Evolutionary conservation across 2,888 invertebrate species (phyloP), one percentile per base, ranked within the genome.

Genomic region (Agriopis leucophaearia): DNA sequence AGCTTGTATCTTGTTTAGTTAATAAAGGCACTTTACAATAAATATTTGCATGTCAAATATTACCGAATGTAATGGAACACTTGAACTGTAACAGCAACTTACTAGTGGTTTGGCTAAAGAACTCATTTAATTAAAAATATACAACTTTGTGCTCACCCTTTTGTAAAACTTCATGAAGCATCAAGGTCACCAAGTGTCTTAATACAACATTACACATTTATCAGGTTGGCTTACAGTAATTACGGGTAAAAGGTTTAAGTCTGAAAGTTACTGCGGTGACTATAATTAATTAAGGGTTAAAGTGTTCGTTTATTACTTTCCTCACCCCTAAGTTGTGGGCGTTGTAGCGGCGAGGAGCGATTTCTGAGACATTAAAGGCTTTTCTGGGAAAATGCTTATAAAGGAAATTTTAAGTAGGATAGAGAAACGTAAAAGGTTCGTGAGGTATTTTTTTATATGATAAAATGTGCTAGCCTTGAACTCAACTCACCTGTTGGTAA

Each of bases 221-320:
- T 62, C 66, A 66, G 62, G 16, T 8, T 12, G 44, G 61, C 66
- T 57, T 56, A 61, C 27, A 67, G 57, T 50, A 68, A 68, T 68
- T 68, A 68, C 36, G 48, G 51, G 50, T 44, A 63, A 68, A 68
- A 64, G 68, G 64, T 64, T 69, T 62, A 65, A 57, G 58, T 40
- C 58, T 62, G 35, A 38, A 66, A 59, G 61, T 71, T 51, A 66
- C 67, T 71, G 66, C 66, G 62, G 64, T 55, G 59, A 54, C 63
- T 52, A 63, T 73, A 71, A 73, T 71, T 73, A 66, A 71, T 71
- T 71, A 64, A 70, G 62, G 66, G 71, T 68, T 68, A 60, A 69
- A 70, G 67, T 71, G 62, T 69, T 68, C 68, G 71, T 73, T 70
- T 73, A 71, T 68, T 73, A 68, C 73, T 70, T 69, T 69, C 55